A percentile compares a stretch with the other conserved stretches of the same genome.
phyloP scores from a whole-genome alignment of 2,797 vertebrate genomes.

The Hoplostethus mediterraneus region DNA sequence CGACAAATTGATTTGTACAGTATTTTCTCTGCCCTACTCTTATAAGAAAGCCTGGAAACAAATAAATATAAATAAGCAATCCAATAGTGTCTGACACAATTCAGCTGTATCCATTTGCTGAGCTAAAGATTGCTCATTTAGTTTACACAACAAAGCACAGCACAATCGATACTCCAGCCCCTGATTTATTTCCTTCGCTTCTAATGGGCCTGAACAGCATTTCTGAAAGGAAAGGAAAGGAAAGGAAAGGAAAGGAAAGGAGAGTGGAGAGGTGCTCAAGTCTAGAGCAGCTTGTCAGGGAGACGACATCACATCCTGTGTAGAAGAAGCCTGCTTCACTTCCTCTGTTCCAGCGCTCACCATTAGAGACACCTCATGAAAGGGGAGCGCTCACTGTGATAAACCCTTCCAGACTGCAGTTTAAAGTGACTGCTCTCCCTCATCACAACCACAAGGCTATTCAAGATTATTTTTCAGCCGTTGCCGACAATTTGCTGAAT shows the following conservation, averaged over 20 bases:
- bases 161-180: conserved; percentile 36
- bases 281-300: conserved; percentile 29
- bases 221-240: background rate
- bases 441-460: conserved; percentile 14
- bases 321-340: conserved; percentile 40
- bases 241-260: conserved; percentile 4
- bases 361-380: conserved; percentile 12
- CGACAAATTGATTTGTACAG: background rate
- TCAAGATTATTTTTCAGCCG: conserved; percentile 42
- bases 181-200: conserved; percentile 38
- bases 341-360: conserved; percentile 37
- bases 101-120: conserved; percentile 45
- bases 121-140: conserved; percentile 60
- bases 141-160: conserved; percentile 45
- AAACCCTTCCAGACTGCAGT: conserved; percentile 23
- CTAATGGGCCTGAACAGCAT: background rate
- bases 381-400: conserved; percentile 36
- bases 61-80: conserved; percentile 31
- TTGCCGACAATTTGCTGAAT: conserved; percentile 22
- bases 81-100: conserved; percentile 34
- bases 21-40: conserved; percentile 5
- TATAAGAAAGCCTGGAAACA: conserved; percentile 3
- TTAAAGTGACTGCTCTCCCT: conserved; percentile 34
- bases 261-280: conserved; percentile 12
- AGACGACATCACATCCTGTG: conserved; percentile 37